phyloP scores from a whole-genome alignment of 2,113 vertebrate species.

The Heteronetta atricapilla region DNA sequence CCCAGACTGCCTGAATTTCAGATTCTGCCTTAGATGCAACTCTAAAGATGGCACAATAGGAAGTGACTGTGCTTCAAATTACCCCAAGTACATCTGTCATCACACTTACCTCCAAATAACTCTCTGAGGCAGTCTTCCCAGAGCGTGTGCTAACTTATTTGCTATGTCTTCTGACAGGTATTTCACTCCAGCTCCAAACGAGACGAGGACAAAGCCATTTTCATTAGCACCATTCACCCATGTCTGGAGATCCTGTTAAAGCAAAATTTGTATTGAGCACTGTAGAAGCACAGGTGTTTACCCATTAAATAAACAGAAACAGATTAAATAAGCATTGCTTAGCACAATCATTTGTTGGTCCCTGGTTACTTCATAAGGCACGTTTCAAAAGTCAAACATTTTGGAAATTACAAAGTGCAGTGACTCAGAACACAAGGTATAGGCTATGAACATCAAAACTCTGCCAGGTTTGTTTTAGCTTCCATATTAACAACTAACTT shows the following conservation, averaged over 20 bases:
- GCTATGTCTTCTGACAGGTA: slow-evolving; percentile 95
- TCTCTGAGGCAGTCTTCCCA: slow-evolving; percentile 89
- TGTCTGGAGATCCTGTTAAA: slow-evolving; percentile 84
- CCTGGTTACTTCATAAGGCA: neutral
- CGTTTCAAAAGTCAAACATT: neutral
- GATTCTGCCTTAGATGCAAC: neutral
- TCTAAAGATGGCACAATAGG: neutral
- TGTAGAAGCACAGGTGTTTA: neutral
- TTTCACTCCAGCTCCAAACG: slow-evolving; percentile 97
- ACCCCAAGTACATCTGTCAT: neutral
- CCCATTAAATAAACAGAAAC: neutral
- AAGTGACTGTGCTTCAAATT: neutral
- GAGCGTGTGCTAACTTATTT: slow-evolving; percentile 88
- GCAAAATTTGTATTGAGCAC: neutral
- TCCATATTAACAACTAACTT: neutral
- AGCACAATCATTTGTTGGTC: neutral
- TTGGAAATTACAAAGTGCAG: accelerated
- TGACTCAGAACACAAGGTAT: neutral
- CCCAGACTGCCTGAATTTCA: neutral
- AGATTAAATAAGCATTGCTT: accelerated
- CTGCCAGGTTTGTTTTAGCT: neutral
- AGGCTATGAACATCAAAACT: accelerated
- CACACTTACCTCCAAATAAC: slow-evolving; percentile 93
- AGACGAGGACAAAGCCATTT: slow-evolving; percentile 94
- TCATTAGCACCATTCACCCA: slow-evolving; percentile 90